Conservation (phyloP, 2,888 invertebrate species). For the Xiphydria camelus region DNA sequence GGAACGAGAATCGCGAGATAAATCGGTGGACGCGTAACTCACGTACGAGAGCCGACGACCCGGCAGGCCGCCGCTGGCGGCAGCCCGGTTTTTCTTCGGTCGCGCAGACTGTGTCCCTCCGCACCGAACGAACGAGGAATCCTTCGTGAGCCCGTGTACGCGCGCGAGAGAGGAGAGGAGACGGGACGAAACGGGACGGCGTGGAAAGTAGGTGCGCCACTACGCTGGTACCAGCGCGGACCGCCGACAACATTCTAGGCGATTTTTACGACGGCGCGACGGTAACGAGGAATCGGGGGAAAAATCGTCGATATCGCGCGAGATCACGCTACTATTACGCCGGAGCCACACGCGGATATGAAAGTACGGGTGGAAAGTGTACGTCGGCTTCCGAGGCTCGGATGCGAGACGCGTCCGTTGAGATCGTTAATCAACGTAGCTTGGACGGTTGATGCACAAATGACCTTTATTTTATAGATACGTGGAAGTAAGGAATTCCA, state of each 20-base stretch:
- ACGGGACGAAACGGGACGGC: constrained; percentile 19
- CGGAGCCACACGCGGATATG: not conserved
- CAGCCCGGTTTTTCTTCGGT: constrained; percentile 41
- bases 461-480: not conserved
- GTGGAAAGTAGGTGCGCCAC: constrained; percentile 39
- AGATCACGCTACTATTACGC: constrained; percentile 8
- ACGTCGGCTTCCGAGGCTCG: too few relatives aligned
- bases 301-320: constrained; percentile 25
- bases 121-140: constrained; percentile 40
- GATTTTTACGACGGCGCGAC: constrained; percentile 37
- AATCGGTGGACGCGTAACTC: constrained; percentile 51
- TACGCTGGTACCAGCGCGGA: constrained; percentile 14
- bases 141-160: constrained; percentile 16
- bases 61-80: too few relatives aligned
- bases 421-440: too few relatives aligned
- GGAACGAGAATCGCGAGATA: constrained; percentile 37
- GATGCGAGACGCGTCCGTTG: too few relatives aligned
- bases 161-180: too few relatives aligned
- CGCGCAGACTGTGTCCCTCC: constrained; percentile 21
- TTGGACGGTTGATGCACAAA: too few relatives aligned
- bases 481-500: not conserved
- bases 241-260: constrained; percentile 38
- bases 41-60: too few relatives aligned
- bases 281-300: constrained; percentile 22
- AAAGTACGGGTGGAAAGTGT: too few relatives aligned